These are phyloP conservation scores for Muschampia plurimacula DNA, from an alignment of 2,888 invertebrate species.

Conservation along the genomic window DNA sequence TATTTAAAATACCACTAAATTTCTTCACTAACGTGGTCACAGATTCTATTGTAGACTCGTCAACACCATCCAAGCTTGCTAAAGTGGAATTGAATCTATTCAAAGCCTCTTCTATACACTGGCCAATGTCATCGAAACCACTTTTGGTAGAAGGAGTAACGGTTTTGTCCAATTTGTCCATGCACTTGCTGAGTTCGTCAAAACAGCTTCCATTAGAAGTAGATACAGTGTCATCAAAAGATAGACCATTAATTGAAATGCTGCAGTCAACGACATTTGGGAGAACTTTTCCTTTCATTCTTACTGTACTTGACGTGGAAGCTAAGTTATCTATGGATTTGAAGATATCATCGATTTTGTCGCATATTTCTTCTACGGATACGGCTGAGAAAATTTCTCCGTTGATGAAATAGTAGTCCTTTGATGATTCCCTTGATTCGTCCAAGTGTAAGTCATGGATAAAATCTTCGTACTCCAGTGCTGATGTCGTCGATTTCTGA, in stretches of 20 bases:
- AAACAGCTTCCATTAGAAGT: constrained; percentile 54
- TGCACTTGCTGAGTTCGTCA: constrained; percentile 67
- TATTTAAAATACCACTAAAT: constrained; percentile 66
- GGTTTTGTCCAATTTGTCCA: constrained; percentile 60
- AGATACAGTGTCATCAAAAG: constrained; percentile 24
- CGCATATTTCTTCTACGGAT: constrained; percentile 73
- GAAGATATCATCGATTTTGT: constrained; percentile 73
- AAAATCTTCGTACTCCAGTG: constrained; percentile 68
- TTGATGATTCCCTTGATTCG: constrained; percentile 52
- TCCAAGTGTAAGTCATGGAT: constrained; percentile 59
- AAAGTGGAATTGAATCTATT: constrained; percentile 64
- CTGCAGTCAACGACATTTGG: constrained; percentile 72
- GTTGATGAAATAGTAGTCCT: constrained; percentile 64
- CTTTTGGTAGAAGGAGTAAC: constrained; percentile 37
- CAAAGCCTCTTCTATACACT: constrained; percentile 75
- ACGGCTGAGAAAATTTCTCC: constrained; percentile 70
- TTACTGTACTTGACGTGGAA: constrained; percentile 60
- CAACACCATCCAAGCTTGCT: constrained; percentile 53
- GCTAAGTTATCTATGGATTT: constrained; percentile 73
- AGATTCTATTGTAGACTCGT: constrained; percentile 59
- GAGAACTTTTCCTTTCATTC: constrained; percentile 52
- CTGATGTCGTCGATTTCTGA: constrained; percentile 54
- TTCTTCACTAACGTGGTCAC: constrained; percentile 73
- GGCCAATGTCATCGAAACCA: constrained; percentile 63
- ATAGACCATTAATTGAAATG: constrained; percentile 55